phyloP scores from a whole-genome alignment of 2,113 vertebrate species.

The Entosphenus tridentatus region DNA sequence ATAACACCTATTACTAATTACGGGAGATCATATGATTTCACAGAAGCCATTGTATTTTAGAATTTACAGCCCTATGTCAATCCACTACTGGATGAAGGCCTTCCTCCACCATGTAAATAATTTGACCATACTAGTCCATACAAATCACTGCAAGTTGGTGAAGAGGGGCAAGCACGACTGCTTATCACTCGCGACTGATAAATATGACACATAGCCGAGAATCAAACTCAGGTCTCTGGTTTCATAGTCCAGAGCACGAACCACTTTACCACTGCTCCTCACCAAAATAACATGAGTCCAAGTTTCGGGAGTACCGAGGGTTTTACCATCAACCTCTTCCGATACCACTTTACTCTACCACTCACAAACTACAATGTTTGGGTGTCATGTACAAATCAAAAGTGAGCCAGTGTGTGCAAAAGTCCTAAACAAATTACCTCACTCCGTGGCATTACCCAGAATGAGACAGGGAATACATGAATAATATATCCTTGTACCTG shows the following conservation, averaged over 20 bases:
- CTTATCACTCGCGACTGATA: no score
- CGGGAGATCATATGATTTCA: no score
- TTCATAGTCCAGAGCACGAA: background rate
- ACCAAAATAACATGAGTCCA: background rate
- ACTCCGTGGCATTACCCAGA: constrained; percentile 6
- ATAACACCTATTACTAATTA: background rate
- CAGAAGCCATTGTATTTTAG: no score
- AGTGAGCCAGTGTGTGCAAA: constrained; percentile 7
- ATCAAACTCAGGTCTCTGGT: background rate
- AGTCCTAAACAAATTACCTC: constrained; percentile 7
- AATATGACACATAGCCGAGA: no score
- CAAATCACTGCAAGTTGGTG: no score
- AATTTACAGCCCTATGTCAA: no score
- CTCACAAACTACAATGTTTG: background rate
- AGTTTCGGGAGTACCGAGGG: background rate
- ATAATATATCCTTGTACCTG: constrained; percentile 26
- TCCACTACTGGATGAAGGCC: no score
- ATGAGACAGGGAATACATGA: background rate
- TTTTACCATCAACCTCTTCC: background rate
- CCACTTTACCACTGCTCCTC: background rate
- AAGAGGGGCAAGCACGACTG: no score
- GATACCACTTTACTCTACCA: background rate
- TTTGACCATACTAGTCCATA: no score
- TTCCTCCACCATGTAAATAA: no score
- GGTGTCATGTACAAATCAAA: constrained; percentile 5